phyloP scores from a whole-genome alignment of 2,888 invertebrate species.

The Nesidiocoris tenuis region DNA sequence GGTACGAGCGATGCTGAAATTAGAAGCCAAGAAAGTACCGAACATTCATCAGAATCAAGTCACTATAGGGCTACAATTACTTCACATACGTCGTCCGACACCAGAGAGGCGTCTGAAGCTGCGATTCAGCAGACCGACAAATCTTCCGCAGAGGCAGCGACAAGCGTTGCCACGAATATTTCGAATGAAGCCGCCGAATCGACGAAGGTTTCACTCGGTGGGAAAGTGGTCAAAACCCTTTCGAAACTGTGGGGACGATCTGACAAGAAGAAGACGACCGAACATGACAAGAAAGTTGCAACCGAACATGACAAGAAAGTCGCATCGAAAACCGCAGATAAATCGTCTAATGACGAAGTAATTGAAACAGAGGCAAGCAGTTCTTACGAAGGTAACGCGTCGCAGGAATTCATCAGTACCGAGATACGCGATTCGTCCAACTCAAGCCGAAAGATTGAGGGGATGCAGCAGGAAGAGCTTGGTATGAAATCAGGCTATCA shows the following conservation, averaged over 20 bases:
- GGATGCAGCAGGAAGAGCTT: slow-evolving; percentile 15
- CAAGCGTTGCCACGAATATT: neutral
- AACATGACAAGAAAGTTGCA: neutral
- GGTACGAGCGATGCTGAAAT: neutral
- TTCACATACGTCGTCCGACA: neutral
- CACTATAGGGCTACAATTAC: neutral
- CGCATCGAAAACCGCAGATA: neutral
- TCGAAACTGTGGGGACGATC: slow-evolving; percentile 20
- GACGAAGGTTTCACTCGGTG: slow-evolving; percentile 30
- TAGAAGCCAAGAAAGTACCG: neutral
- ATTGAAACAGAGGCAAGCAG: neutral
- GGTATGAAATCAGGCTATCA: slow-evolving; percentile 12
- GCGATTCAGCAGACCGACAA: neutral
- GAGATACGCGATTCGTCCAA: neutral
- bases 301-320: neutral
- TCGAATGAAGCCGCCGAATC: neutral
- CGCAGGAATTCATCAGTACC: neutral
- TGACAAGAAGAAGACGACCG: slow-evolving; percentile 8
- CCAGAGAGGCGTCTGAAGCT: neutral
- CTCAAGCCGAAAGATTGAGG: neutral
- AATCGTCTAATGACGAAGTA: neutral
- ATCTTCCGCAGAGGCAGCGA: neutral
- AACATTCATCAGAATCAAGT: neutral
- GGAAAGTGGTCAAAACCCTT: slow-evolving; percentile 43
- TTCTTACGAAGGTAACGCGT: neutral